Evolutionary conservation across 2,888 invertebrate genomes (phyloP), one percentile per base, ranked within the genome.

Genomic region (Drosophila buzzatii): DNA sequence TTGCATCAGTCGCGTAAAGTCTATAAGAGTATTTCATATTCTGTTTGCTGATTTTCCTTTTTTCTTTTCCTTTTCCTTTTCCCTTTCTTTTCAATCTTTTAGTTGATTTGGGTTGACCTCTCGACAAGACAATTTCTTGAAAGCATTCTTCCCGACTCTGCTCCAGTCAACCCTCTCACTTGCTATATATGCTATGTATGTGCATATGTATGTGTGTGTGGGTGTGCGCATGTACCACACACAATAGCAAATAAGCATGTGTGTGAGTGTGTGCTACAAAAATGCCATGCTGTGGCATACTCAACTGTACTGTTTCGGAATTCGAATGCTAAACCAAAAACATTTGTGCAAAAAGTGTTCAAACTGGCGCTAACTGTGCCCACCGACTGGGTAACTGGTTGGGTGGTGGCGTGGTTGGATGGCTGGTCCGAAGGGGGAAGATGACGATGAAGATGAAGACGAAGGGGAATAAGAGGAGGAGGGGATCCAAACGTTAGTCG

Each of bases 301-400:
- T 89, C 85, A 85, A 85, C 85, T 85, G 85, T 85, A 85, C 85
- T 85, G 88, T 83, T 77, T 67, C 73, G 85, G 85, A 85, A 85
- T 85, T 85, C 83, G 86, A 88, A 83, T 74, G 85, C 66, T 77
- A 69, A 82, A 84, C 87, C 83, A 75, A 89, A 84, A 81, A 74
- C 89, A 84, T 89, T 89, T 79, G 68, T 59, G 82, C 88, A 77
- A 89, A 85, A 87, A 84, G 77, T 83, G 77, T 82, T 82, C 83
- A 80, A 85, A 82, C 73, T 77, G 78, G 42, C 66, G 73, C 72
- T 71, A 71, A 78, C 71, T 65, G 71, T 58, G 71, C 39, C 47
- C 57, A 58, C 52, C 12, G 44, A 37, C 60, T 44, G 31, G 45
- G 58, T 31, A 51, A 33, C 33, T 51, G 39, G 31, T 14, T 23